phyloP scores from a whole-genome alignment of 2,113 vertebrate species.

The Xyliphius kryptos region DNA sequence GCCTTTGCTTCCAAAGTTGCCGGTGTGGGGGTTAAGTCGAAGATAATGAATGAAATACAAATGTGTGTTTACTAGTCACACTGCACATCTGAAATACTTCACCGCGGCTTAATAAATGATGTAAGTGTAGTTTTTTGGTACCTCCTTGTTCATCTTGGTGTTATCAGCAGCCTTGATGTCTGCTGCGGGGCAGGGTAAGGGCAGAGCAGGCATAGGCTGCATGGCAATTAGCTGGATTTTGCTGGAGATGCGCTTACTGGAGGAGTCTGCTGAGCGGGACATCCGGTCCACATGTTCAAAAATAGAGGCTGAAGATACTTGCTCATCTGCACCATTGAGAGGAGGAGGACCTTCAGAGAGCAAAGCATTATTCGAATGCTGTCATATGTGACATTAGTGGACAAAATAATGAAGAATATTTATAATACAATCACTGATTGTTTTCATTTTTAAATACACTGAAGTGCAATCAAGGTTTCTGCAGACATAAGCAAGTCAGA shows the following conservation, averaged over 20 bases:
- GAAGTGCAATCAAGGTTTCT: too few relatives aligned
- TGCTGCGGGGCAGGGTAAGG: slow-evolving; percentile 62
- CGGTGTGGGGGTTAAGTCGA: too few relatives aligned
- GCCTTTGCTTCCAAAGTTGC: too few relatives aligned
- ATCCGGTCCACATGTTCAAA: slow-evolving; percentile 91
- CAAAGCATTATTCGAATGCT: background rate
- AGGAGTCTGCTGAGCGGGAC: slow-evolving; percentile 75
- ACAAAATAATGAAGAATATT: too few relatives aligned
- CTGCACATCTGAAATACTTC: too few relatives aligned
- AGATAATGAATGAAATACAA: too few relatives aligned
- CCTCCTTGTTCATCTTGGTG: slow-evolving; percentile 91
- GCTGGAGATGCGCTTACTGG: slow-evolving; percentile 75
- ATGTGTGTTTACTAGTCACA: too few relatives aligned
- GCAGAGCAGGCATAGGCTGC: slow-evolving; percentile 86
- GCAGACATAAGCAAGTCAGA: too few relatives aligned
- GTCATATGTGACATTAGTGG: background rate
- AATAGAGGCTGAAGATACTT: slow-evolving; percentile 85
- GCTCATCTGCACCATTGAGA: slow-evolving; percentile 65
- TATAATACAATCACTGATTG: too few relatives aligned
- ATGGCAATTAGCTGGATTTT: slow-evolving; percentile 97
- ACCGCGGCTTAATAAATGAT: too few relatives aligned
- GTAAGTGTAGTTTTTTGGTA: slow-evolving; percentile 40
- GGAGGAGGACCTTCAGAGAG: slow-evolving; percentile 71
- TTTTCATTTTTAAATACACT: too few relatives aligned
- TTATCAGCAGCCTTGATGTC: slow-evolving; percentile 72